A percentile compares a stretch with the other conserved stretches of the same genome.
Conservation (phyloP, 1,140 invertebrate genomes). For the Macrotrachela quadricornifera region DNA sequence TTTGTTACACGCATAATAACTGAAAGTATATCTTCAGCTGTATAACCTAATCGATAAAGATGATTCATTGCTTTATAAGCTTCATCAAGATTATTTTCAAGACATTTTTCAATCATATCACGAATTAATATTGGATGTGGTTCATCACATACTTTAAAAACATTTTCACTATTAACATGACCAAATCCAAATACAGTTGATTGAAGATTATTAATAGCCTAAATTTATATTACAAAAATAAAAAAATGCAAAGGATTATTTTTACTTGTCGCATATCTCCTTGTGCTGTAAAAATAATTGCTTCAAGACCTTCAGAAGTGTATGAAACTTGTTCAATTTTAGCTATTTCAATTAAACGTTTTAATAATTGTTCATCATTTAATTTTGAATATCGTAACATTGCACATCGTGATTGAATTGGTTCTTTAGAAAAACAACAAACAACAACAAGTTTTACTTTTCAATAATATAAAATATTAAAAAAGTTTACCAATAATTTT, state of each 20-base stretch:
- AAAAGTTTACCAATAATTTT: slow-evolving; percentile 70
- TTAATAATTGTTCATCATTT: slow-evolving; percentile 59
- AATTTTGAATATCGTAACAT: slow-evolving; percentile 80
- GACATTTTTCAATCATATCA: slow-evolving; percentile 69
- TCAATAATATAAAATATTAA: background rate
- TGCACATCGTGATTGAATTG: slow-evolving; percentile 93
- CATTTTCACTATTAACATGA: slow-evolving; percentile 71
- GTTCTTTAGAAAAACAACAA: slow-evolving; percentile 38
- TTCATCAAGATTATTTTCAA: slow-evolving; percentile 54
- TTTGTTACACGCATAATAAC: slow-evolving; percentile 85
- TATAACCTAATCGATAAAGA: slow-evolving; percentile 76
- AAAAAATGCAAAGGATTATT: too few relatives aligned
- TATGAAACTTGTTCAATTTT: slow-evolving; percentile 54
- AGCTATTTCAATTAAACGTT: slow-evolving; percentile 52
- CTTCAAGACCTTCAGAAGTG: slow-evolving; percentile 78
- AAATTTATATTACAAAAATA: too few relatives aligned
- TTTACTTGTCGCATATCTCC: slow-evolving; percentile 69
- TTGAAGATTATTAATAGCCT: slow-evolving; percentile 84
- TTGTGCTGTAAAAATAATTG: slow-evolving; percentile 89
- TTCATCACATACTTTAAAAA: slow-evolving; percentile 99
- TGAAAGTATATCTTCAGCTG: slow-evolving; percentile 77
- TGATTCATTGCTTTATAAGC: slow-evolving; percentile 66
- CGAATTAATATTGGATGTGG: slow-evolving; percentile 81
- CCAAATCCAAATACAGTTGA: slow-evolving; percentile 84
- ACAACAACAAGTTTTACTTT: background rate